These are phyloP conservation scores for Ictidomys tridecemlineatus DNA, from an alignment of 2,113 vertebrate genomes.

Conservation along the genomic window DNA sequence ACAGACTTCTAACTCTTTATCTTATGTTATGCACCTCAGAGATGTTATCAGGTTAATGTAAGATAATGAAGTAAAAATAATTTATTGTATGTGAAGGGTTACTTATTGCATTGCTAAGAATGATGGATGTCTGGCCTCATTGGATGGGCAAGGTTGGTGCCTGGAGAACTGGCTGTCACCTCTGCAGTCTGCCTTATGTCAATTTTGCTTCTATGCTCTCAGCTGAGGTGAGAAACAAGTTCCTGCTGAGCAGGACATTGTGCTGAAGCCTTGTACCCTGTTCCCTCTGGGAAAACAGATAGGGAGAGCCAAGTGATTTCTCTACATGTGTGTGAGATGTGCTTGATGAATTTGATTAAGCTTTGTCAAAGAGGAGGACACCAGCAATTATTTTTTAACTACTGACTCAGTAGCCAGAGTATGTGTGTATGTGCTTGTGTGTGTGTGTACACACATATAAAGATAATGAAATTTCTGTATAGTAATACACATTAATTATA, in stretches of 20 bases:
- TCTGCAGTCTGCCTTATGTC: no score
- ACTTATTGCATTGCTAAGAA: neutral
- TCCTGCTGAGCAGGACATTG: rapidly evolving
- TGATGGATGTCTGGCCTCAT: rapidly evolving
- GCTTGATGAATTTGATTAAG: neutral
- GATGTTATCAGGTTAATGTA: neutral
- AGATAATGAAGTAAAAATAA: neutral
- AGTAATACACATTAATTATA: neutral
- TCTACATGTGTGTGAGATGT: neutral
- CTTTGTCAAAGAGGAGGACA: neutral
- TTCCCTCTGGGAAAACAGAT: neutral
- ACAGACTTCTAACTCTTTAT: neutral
- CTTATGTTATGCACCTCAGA: neutral
- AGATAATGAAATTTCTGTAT: neutral
- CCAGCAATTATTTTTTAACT: neutral
- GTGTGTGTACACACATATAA: no score
- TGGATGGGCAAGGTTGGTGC: neutral
- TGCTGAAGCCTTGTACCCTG: neutral
- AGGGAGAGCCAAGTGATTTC: neutral
- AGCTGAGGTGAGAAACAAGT: neutral
- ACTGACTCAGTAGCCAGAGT: neutral
- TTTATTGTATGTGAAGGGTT: rapidly evolving
- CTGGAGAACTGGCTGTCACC: neutral
- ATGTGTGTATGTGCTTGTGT: neutral
- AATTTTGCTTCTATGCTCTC: neutral